Evolutionary conservation across 2,797 vertebrate genomes (phyloP).

Genomic region (Hypotaenidia philippensis): DNA sequence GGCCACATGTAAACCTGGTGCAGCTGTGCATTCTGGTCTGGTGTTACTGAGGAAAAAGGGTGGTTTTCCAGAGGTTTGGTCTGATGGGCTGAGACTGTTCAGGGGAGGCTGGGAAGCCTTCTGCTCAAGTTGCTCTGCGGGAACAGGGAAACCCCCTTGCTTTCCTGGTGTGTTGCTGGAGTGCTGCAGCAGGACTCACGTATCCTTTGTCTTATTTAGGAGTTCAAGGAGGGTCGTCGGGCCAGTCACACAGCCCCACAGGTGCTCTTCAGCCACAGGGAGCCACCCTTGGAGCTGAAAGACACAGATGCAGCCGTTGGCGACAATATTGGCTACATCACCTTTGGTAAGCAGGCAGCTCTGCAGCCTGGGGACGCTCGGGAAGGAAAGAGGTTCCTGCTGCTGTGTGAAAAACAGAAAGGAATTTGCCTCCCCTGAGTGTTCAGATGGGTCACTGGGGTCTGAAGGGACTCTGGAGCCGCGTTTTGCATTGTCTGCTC

Average conservation of each 20-base stretch:
- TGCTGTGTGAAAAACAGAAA: background rate
- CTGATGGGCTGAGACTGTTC: background rate
- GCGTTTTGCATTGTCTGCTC: background rate
- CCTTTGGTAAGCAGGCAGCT: constrained; percentile 87
- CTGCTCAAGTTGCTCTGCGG: background rate
- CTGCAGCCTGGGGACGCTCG: background rate
- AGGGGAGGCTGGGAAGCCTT: background rate
- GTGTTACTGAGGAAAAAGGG: background rate
- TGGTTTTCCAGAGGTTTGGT: background rate
- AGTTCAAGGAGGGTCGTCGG: constrained; percentile 98
- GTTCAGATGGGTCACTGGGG: background rate
- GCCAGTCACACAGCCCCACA: constrained; percentile 99
- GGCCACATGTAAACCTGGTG: fast-evolving
- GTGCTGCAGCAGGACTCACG: background rate
- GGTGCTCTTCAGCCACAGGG: constrained; percentile 98
- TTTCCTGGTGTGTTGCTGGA: background rate
- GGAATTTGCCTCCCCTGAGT: background rate
- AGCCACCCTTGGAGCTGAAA: constrained; percentile 96
- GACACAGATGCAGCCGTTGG: constrained; percentile 95
- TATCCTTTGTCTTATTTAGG: constrained; percentile 79
- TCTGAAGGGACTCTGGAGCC: background rate
- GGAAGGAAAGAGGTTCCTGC: background rate
- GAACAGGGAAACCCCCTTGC: background rate
- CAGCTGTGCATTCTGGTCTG: background rate
- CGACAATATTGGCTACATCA: constrained; percentile 99